phyloP scores from a whole-genome alignment of 2,888 invertebrate species.

The Steinernema scapterisci region DNA sequence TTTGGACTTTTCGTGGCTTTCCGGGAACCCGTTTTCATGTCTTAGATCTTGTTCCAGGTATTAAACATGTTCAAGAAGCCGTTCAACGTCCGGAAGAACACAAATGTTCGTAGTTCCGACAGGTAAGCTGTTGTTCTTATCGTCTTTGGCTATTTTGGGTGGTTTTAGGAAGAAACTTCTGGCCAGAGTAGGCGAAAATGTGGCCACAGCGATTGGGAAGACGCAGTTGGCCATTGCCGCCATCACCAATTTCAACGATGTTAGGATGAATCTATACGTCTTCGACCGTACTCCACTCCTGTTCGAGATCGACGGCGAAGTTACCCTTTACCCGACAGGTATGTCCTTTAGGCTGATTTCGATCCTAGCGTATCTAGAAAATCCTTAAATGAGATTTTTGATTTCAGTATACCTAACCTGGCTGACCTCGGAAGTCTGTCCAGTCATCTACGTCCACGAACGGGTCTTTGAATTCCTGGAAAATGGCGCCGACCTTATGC shows the following conservation, averaged over 20 bases:
- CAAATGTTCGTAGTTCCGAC: constrained; percentile 59
- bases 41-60: too few relatives aligned
- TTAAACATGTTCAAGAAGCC: constrained; percentile 57
- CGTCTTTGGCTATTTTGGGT: neutral
- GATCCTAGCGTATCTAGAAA: too few relatives aligned
- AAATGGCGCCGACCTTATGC: constrained; percentile 65
- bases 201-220: constrained; percentile 34
- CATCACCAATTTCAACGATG: constrained; percentile 43
- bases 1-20: too few relatives aligned
- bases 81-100: constrained; percentile 57
- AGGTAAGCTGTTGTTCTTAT: constrained; percentile 44
- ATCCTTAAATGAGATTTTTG: too few relatives aligned
- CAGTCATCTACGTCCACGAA: constrained; percentile 53
- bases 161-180: constrained; percentile 40
- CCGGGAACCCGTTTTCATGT: too few relatives aligned
- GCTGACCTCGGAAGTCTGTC: constrained; percentile 48
- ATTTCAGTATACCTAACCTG: constrained; percentile 51
- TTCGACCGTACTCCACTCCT: constrained; percentile 56
- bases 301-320: constrained; percentile 52
- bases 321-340: constrained; percentile 39
- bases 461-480: constrained; percentile 53
- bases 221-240: constrained; percentile 34
- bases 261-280: constrained; percentile 51
- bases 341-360: neutral
- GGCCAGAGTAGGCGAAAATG: constrained; percentile 32